Evolutionary conservation across 2,888 invertebrate genomes (phyloP).

Genomic region (Drosophila acutilabella): DNA sequence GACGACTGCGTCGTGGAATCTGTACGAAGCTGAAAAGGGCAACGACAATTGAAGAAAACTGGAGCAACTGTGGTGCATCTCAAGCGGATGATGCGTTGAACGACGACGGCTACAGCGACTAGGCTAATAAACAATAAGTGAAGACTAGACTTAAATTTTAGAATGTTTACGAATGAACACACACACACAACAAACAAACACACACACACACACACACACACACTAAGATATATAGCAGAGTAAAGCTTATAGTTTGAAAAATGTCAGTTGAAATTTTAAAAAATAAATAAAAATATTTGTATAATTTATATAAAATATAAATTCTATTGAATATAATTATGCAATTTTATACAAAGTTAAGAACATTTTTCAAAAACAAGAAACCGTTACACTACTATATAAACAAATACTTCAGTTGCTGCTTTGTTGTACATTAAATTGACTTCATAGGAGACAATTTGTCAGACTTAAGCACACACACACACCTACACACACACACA

Average conservation of each 20-base stretch:
- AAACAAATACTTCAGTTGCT: slow-evolving; percentile 57
- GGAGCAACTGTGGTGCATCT: slow-evolving; percentile 57
- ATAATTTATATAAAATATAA: background rate
- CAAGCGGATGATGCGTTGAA: slow-evolving; percentile 34
- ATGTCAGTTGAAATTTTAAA: too few relatives aligned
- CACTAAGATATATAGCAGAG: too few relatives aligned
- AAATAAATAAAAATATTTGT: background rate
- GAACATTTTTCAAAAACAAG: too few relatives aligned
- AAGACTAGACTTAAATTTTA: slow-evolving; percentile 67
- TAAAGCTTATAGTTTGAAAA: too few relatives aligned
- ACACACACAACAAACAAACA: slow-evolving; percentile 7
- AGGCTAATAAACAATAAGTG: slow-evolving; percentile 69
- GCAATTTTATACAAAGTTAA: too few relatives aligned
- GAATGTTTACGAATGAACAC: slow-evolving; percentile 61
- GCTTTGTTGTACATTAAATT: slow-evolving; percentile 73
- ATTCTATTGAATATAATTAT: background rate
- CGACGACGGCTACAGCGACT: slow-evolving; percentile 43
- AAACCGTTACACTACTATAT: slow-evolving; percentile 1
- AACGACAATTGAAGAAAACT: slow-evolving; percentile 37
- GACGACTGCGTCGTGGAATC: slow-evolving; percentile 55
- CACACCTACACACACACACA: slow-evolving; percentile 24
- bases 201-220: too few relatives aligned
- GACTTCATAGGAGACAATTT: slow-evolving; percentile 78
- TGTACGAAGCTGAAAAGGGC: slow-evolving; percentile 61
- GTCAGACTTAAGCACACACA: slow-evolving; percentile 17